These are phyloP conservation scores for Sweltsa coloradensis DNA, from an alignment of 1,140 invertebrate species.

Conservation along the genomic window DNA sequence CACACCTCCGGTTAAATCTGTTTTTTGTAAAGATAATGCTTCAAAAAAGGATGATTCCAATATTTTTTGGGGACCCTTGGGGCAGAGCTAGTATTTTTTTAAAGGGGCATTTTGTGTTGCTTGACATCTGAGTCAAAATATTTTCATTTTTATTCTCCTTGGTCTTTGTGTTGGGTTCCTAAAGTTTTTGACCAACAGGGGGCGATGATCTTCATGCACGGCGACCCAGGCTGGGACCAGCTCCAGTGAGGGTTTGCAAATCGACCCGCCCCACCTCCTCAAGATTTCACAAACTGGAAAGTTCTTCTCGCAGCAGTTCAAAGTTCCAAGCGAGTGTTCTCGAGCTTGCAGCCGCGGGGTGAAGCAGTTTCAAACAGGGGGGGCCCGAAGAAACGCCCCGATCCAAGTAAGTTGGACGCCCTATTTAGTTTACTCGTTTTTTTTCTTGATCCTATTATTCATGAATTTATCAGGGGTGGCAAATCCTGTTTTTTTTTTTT, in stretches of 20 bases:
- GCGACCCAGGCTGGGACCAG: conserved; percentile 87
- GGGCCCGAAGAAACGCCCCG: conserved; percentile 24
- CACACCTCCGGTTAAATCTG: neutral
- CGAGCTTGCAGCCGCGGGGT: conserved; percentile 46
- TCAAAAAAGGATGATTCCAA: too few relatives aligned
- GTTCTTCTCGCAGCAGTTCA: conserved; percentile 93
- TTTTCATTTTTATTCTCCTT: neutral
- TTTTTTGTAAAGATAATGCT: neutral
- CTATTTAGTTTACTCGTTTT: neutral
- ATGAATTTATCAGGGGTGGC: neutral
- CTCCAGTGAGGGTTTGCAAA: conserved; percentile 91
- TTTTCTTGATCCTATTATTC: neutral
- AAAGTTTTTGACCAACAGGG: conserved; percentile 31
- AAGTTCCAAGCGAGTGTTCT: conserved; percentile 86
- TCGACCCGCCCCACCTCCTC: conserved; percentile 87
- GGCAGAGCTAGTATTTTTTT: too few relatives aligned
- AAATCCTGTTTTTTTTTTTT: neutral
- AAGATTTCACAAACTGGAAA: conserved; percentile 94
- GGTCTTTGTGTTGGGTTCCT: neutral
- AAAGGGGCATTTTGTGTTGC: too few relatives aligned
- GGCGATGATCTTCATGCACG: conserved; percentile 85
- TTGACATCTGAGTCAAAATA: neutral
- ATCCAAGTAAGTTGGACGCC: conserved; percentile 23
- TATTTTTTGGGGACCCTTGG: too few relatives aligned
- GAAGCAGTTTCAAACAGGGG: conserved; percentile 35